A percentile compares a stretch with the other conserved stretches of the same genome.
Evolutionary conservation across 2,113 vertebrate genomes (phyloP).

Genomic region (Xyliphius kryptos): DNA sequence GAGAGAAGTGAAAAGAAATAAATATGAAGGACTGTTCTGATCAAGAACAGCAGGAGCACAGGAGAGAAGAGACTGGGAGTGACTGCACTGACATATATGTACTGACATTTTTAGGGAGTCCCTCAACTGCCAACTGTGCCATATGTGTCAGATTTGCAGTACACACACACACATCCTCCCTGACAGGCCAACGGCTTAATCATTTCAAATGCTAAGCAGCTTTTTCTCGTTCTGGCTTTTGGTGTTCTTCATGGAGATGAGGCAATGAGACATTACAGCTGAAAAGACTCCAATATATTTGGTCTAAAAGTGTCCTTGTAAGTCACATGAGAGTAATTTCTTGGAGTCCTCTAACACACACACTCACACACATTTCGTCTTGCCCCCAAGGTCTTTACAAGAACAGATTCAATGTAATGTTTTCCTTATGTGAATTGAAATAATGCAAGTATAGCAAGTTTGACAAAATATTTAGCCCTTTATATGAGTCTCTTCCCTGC

Average conservation of each 20-base stretch:
- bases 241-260: conserved; percentile 2
- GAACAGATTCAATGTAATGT: conserved; percentile 9
- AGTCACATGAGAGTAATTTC: conserved; percentile 14
- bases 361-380: neutral
- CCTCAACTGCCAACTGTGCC: conserved; percentile 11
- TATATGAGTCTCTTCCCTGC: no score
- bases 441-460: conserved; percentile 5
- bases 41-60: no score
- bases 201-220: conserved; percentile 16
- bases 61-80: conserved; percentile 7
- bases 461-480: no score
- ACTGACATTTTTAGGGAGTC: conserved; percentile 15
- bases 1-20: neutral
- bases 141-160: conserved; percentile 14
- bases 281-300: conserved; percentile 19
- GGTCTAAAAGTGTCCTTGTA: conserved; percentile 14
- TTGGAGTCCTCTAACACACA: neutral
- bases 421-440: conserved; percentile 9
- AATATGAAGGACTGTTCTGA: no score
- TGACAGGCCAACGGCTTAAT: conserved; percentile 1
- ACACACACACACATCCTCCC: conserved; percentile 8
- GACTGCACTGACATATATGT: conserved; percentile 2
- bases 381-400: conserved; percentile 17
- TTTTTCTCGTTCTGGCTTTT: neutral
- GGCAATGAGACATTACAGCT: conserved; percentile 1